A percentile compares a stretch with the other conserved stretches of the same genome.
These are phyloP conservation scores for Masnerella sp. DNA, from an alignment of 2,888 invertebrate species.

Conservation along the genomic window DNA sequence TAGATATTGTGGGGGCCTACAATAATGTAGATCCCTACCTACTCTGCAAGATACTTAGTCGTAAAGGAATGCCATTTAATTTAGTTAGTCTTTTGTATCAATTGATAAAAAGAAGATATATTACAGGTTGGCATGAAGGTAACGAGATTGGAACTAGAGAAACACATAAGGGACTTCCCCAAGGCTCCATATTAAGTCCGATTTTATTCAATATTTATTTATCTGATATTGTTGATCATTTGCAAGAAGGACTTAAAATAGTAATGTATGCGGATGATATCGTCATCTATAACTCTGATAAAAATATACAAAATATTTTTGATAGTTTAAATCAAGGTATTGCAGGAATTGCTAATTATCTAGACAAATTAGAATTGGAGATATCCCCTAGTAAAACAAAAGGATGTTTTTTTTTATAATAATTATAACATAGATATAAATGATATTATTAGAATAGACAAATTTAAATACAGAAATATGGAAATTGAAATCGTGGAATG, in stretches of 20 bases:
- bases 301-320: not conserved
- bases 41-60: not conserved
- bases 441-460: no score
- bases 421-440: no score
- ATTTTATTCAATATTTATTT: not conserved
- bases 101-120: not conserved
- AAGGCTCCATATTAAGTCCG: not conserved
- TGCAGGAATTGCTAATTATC: not conserved
- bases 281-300: not conserved
- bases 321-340: not conserved
- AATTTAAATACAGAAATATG: no score
- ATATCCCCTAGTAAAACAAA: no score
- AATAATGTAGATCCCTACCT: slow-evolving; percentile 1
- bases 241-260: not conserved
- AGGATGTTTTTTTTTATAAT: no score
- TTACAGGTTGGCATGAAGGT: not conserved
- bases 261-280: not conserved
- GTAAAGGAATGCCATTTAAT: not conserved
- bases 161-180: not conserved
- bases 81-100: not conserved
- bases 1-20: not conserved
- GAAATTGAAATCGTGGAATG: no score
- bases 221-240: not conserved
- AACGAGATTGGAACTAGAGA: not conserved
- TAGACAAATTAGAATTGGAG: not conserved